Base-by-base conservation (phyloP, 1,140 invertebrate species). In the Ooceraea biroi region DNA sequence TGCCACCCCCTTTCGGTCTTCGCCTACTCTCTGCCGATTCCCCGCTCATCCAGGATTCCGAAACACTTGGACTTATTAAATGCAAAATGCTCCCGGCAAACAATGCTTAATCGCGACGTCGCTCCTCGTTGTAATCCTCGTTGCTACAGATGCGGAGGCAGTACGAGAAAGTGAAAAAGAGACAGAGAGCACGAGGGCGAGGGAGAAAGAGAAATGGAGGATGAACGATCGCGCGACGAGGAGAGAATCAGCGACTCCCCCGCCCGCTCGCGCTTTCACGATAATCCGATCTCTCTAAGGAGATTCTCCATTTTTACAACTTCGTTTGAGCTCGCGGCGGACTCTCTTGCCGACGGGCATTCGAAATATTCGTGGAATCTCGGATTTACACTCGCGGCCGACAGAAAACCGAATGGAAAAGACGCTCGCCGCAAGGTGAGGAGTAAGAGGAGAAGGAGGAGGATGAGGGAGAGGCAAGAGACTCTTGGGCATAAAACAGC, bases 81-180 rank as follows among this genome's bases (percentile, higher is more conserved):
- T 83, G 87, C 86, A 90, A 92, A 90, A 91, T 68, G 82, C 82
- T 86, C 46, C 57, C 50, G 66, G 83, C 86, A 84, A 91, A 90
- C 87, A 90, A 91, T 89, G 87, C 89, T 91, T 89, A 91, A 91
- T 91, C 91, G 90, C 71, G 74, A 88, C 89, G 83, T 88, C 76
- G 76, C 74, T 76, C 36, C 68, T 66, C 69, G 50, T 74, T 83
- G 87, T 90, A 90, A 90, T 88, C 83, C 74, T 52, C 83, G 58
- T 55, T 36, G 27, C 48, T 74, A 57, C 46, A 61, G 25, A 55
- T 73, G 65, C 57, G 50, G 65, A 76, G 72, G 36, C 1, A 22
- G 12, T 22, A 11, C 25, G 17, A 63, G 22, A 69, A 10, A 55
- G 10, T 71, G 44, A 85, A 63, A 76, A 22, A 61, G 25, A 48